Evolutionary conservation across 2,797 vertebrate species (phyloP), one percentile per base, ranked within the genome.

Genomic region (Crocidura indochinensis): DNA sequence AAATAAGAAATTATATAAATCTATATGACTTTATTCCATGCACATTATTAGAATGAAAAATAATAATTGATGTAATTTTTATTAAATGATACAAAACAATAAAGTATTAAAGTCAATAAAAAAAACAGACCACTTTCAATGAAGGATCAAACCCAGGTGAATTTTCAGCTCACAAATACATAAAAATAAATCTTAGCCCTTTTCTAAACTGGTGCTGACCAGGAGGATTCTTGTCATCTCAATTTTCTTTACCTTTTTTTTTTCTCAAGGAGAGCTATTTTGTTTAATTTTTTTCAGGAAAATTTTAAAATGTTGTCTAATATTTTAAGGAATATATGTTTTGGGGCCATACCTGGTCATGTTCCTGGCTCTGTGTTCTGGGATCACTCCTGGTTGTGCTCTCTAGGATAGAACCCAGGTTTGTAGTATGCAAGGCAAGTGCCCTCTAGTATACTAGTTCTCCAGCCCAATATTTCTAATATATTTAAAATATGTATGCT

Each of bases 111-210:
- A 56, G 26, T 38, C 31, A n/a, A n/a, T n/a, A n/a, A n/a, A n/a
- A n/a, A n/a, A n/a, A 96, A 94, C 94, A 95, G 90, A 74, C 75
- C 71, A 82, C 46, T 83, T 24, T 87, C 93, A 88, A 86, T 91
- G 80, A 84, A 84, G 62, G 68, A 74, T 93, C 95, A 95, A 94
- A 91, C 71, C 84, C 80, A 82, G 77, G 88, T 77, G 88, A 96
- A 78, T 79, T 78, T 86, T 94, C 88, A 93, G 92, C 68, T 95
- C 84, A 81, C 60, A 84, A 87, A 92, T 76, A 84, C 46, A 24
- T 79, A 91, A 93, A 94, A 76, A 24, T 79, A 91, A 93, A 94
- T 73, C 20, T 85, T 87, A 87, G 87, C 62, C 56, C 27, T 90
- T 84, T 69, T 82, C 31, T 85, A 93, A 91, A 82, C 22, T 47